phyloP scores from a whole-genome alignment of 1,140 invertebrate genomes.

The Dendroctonus valens region DNA sequence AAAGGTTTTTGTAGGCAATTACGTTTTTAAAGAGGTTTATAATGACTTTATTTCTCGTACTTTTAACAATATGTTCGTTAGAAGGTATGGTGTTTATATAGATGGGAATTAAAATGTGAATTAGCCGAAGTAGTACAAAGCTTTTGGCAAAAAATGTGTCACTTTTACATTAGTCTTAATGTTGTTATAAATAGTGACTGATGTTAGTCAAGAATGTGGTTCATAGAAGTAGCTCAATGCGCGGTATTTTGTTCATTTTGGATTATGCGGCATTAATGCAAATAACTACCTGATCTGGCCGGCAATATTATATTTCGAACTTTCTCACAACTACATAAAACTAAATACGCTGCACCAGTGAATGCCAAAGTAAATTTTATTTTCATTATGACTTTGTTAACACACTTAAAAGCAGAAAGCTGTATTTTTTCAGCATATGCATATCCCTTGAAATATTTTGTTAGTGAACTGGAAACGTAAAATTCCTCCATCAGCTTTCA shows the following conservation, averaged over 20 bases:
- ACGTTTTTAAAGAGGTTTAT: constrained; percentile 18
- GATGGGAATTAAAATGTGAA: not conserved
- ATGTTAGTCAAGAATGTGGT: constrained; percentile 17
- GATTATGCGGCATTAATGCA: constrained; percentile 23
- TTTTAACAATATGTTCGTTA: constrained; percentile 2
- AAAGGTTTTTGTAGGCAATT: constrained; percentile 23
- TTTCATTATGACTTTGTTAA: too few relatives aligned
- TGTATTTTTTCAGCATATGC: too few relatives aligned
- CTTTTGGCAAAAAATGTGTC: constrained; percentile 6
- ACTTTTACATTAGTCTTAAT: constrained; percentile 14
- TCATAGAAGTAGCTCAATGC: constrained; percentile 23
- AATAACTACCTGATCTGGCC: constrained; percentile 21
- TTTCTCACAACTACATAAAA: constrained; percentile 15
- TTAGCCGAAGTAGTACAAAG: not conserved
- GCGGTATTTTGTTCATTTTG: constrained; percentile 29
- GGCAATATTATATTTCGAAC: constrained; percentile 20
- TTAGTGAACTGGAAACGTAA: too few relatives aligned
- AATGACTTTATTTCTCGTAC: constrained; percentile 21
- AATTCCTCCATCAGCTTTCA: too few relatives aligned
- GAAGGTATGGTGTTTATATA: not conserved
- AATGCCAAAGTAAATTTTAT: too few relatives aligned
- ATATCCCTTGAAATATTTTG: too few relatives aligned
- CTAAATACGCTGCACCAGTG: too few relatives aligned
- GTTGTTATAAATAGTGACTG: constrained; percentile 7
- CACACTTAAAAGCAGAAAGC: too few relatives aligned